Base-by-base conservation (phyloP, 2,888 invertebrate species). In the Sabatieria punctata region DNA sequence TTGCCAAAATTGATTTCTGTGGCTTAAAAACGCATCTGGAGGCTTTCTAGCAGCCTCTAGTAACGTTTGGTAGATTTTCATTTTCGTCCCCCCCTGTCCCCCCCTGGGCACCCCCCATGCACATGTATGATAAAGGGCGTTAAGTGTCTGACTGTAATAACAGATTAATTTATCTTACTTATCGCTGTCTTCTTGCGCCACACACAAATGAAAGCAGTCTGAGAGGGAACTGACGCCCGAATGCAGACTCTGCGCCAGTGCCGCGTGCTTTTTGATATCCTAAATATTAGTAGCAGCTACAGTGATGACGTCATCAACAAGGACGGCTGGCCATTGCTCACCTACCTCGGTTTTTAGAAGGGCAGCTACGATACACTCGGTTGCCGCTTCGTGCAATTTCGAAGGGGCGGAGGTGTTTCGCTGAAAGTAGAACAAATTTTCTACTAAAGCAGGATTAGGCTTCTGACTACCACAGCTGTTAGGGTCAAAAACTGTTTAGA, bases 111-210 rank as follows among this genome's bases (percentile, higher is more conserved):
- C n/a, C n/a, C n/a, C n/a, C n/a, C n/a, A n/a, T n/a, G n/a, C n/a
- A n/a, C n/a, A n/a, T n/a, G n/a, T n/a, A n/a, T n/a, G n/a, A n/a
- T n/a, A n/a, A n/a, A n/a, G n/a, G n/a, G n/a, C 33, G 33, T n/a
- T 13, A 33, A 33, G 33, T 33, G 33, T 33, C n/a, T n/a, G n/a
- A 33, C n/a, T 38, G 22, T 38, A 8, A 38, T 6, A 13, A 38
- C n/a, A n/a, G n/a, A 13, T 11, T 41, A 4, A 52, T n/a, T n/a
- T n/a, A n/a, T n/a, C 66, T 65, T 74, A 74, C 85, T 89, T 71
- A 55, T 88, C 88, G 54, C 82, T 79, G 61, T 93, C 89, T 68
- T 93, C 93, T 51, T 82, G 79, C 2, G 85, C 85, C 1, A 91
- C 88, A 2, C 88, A 82, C 64, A 83, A 70, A 60, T 86, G 85